Percentiles rank a stretch among this genome's conserved stretches.
Conservation (phyloP, 1,140 invertebrate species). For the Penaeus vannamei region DNA sequence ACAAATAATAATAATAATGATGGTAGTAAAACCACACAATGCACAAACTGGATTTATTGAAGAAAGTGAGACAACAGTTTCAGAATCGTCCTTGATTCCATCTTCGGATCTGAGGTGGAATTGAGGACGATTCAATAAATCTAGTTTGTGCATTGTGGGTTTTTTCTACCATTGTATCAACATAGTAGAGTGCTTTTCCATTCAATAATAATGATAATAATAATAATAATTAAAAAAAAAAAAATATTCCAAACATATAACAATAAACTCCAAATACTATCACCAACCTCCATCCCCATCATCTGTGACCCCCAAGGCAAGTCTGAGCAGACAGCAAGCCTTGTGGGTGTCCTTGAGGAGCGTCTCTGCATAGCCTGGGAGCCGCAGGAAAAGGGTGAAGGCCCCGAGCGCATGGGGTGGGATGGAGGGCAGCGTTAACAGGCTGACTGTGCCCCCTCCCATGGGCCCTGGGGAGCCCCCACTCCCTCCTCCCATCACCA, state of each 20-base stretch:
- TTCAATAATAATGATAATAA: too few species aligned
- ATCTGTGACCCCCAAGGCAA: constrained; percentile 90
- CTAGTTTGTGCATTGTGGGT: too few species aligned
- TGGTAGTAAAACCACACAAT: too few species aligned
- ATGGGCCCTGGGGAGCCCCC: constrained; percentile 49
- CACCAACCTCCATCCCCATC: constrained; percentile 88
- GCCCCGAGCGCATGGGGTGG: constrained; percentile 91
- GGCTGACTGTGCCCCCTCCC: constrained; percentile 58
- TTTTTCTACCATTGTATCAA: too few species aligned
- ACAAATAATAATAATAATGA: too few species aligned
- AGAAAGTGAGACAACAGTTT: too few species aligned
- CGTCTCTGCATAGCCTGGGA: constrained; percentile 91
- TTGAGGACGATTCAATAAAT: too few species aligned
- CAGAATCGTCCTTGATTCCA: too few species aligned
- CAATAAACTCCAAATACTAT: constrained; percentile 6
- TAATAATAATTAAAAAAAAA: too few species aligned
- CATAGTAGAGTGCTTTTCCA: too few species aligned
- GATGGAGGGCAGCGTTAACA: constrained; percentile 74
- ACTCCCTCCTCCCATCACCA: constrained; percentile 62
- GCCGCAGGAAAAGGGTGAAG: constrained; percentile 87
- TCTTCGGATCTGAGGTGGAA: too few species aligned
- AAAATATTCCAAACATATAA: background rate
- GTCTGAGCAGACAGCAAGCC: constrained; percentile 86
- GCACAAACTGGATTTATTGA: too few species aligned
- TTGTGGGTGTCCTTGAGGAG: constrained; percentile 86